Evolutionary conservation across 2,888 invertebrate species (phyloP), one percentile per base, ranked within the genome.

Genomic region (Carterocephalus palaemon): DNA sequence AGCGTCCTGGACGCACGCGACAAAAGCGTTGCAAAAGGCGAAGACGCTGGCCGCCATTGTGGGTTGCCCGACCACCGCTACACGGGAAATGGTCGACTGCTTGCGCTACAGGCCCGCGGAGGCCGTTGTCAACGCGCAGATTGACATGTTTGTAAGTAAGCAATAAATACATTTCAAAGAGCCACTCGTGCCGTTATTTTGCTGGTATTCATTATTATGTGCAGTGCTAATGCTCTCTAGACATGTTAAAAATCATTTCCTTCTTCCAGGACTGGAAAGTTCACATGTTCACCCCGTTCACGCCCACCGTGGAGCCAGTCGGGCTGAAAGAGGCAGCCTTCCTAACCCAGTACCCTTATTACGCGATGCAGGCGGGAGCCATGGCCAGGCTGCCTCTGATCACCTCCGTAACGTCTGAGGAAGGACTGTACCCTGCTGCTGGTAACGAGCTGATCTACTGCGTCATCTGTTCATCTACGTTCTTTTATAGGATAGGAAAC

Each of bases 381-480:
- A 89, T 91, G 56, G 82, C 89, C n/a, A 88, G 91, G 49, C 57
- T 92, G 4, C 95, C 95, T 0, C 91, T 93, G 87, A 87, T 94
- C 40, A 86, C 90, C 1, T 90, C 91, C 2, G 88, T 91, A 34
- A 90, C 91, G 0, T 88, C 90, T 12, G 90, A 92, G 37, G 95
- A 95, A 70, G 94, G 94, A 42, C 78, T 93, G 10, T 93, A 92
- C 59, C 93, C 93, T 16, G 92, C 89, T 24, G 89, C 90, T 62
- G 89, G 92, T 92, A 73, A 71, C 56, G 22, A 13, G 5, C 1
- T n/a, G 4, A 19, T 19, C 7, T 9, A 17, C n/a, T n/a, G n/a
- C n/a, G 16, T 23, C n/a, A 16, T 8, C 4, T 23, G n/a, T 26
- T 26, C 17, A 19, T 16, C 9, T 38, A 37, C 9, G 12, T 22